A percentile compares a stretch with the other conserved stretches of the same genome.
Conservation (phyloP, 1,140 invertebrate genomes). For the Scylla paramamosain region DNA sequence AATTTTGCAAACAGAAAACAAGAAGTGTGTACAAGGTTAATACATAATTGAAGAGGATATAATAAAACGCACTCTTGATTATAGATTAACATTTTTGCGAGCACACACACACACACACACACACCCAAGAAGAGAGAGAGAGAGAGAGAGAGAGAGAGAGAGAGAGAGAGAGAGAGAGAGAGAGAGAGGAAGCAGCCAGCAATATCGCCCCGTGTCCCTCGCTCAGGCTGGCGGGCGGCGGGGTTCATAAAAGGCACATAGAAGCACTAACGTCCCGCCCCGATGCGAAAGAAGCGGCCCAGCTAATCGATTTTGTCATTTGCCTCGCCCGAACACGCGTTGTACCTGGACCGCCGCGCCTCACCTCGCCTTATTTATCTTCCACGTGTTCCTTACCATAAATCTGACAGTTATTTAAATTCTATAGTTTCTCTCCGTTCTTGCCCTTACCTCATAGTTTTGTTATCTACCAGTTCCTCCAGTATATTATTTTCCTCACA, state of each 20-base stretch:
- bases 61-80: neutral
- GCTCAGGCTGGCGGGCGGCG: neutral
- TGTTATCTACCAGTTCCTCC: neutral
- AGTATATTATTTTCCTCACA: neutral
- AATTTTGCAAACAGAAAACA: neutral
- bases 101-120: no score
- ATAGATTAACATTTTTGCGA: no score
- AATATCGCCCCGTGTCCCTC: neutral
- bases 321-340: neutral
- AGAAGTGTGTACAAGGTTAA: neutral
- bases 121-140: conserved; percentile 31
- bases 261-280: conserved; percentile 40
- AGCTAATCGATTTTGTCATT: conserved; percentile 68
- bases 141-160: conserved; percentile 36
- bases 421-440: neutral
- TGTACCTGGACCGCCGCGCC: neutral
- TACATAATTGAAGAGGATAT: neutral
- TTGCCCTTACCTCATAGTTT: neutral
- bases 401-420: neutral
- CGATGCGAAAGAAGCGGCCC: conserved; percentile 48
- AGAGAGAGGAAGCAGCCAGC: conserved; percentile 25
- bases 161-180: conserved; percentile 15
- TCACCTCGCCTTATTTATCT: neutral
- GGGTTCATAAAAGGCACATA: conserved; percentile 45
- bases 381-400: neutral